Percentiles rank a stretch among this genome's conserved stretches.
phyloP scores from a whole-genome alignment of 2,797 vertebrate genomes.

The Catamblyrhynchus diadema region DNA sequence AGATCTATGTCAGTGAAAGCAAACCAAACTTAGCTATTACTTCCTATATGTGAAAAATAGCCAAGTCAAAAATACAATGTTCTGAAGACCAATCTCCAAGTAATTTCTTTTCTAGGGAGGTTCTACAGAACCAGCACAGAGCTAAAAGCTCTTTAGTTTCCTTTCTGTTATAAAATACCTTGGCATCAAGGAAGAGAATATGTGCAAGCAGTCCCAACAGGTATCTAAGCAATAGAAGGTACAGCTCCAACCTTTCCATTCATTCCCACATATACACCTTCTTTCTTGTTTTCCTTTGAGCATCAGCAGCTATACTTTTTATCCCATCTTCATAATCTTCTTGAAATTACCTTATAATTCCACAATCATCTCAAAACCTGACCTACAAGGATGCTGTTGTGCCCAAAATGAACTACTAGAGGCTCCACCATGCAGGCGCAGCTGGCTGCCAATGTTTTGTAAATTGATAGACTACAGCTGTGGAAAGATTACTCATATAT shows the following conservation, averaged over 20 bases:
- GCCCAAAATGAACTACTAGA: neutral
- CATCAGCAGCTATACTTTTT: neutral
- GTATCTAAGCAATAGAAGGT: neutral
- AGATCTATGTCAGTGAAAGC: neutral
- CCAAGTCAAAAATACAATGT: accelerated
- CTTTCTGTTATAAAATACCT: neutral
- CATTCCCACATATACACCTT: neutral
- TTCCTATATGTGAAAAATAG: neutral
- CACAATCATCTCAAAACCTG: neutral
- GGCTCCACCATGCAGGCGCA: neutral
- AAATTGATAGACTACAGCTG: neutral
- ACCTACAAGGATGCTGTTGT: neutral
- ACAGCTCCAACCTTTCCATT: neutral
- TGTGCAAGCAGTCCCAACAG: accelerated
- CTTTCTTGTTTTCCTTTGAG: neutral
- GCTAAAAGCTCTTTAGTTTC: neutral
- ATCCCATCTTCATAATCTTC: neutral
- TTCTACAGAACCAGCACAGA: neutral
- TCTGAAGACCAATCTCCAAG: neutral
- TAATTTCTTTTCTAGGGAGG: neutral
- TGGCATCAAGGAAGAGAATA: neutral
- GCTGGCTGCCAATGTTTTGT: neutral
- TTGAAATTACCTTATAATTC: neutral
- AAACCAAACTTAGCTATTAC: neutral
- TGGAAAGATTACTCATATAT: neutral